Base-by-base conservation (phyloP, 2,113 vertebrate species). In the Tretioscincus oriximinensis region DNA sequence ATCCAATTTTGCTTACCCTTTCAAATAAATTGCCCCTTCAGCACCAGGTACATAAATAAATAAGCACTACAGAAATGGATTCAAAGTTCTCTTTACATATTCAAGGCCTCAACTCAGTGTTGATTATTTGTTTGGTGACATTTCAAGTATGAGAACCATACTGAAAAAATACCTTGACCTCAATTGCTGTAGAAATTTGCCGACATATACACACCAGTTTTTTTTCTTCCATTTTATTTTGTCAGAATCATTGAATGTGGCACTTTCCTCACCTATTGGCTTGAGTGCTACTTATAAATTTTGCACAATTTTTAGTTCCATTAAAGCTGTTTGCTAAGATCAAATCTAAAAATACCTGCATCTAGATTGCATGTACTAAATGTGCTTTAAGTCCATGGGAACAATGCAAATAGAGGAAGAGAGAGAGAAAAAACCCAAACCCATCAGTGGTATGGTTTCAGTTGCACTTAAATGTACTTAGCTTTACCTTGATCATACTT, bases 241-340 rank as follows among this genome's bases (percentile, higher is more conserved):
- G 35, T 24, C 54, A 69, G 73, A 65, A 20, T 76, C 35, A 45
- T 7, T 75, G 73, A 69, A 61, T 68, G 28, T 18, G 26, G 68
- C 31, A 16, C 26, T 60, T 31, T 21, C 26, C 7, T 76, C 51
- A 69, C 7, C 35, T 69, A 69, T 2, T 81, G 35, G 8, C 35
- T 61, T 81, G 72, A 81, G 72, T 75, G 51, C 35, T 76, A 76
- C 80, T 41, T 79, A 79, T 78, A 78, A 60, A 78, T 79, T 79
- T 70, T 81, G 65, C 11, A 76, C 51, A 81, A 41, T 67, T 68
- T 81, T 69, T 9, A 61, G 51, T 69, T 76, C 54, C 31, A 81
- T 76, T 61, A 68, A 45, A 45, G 51, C 31, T 69, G 51, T n/a
- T 81, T 61, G 64, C 65, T n/a, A 76, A 28, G 49, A 69, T 24